Base-by-base conservation (phyloP, 2,888 invertebrate species). In the Resseliella maxima region DNA sequence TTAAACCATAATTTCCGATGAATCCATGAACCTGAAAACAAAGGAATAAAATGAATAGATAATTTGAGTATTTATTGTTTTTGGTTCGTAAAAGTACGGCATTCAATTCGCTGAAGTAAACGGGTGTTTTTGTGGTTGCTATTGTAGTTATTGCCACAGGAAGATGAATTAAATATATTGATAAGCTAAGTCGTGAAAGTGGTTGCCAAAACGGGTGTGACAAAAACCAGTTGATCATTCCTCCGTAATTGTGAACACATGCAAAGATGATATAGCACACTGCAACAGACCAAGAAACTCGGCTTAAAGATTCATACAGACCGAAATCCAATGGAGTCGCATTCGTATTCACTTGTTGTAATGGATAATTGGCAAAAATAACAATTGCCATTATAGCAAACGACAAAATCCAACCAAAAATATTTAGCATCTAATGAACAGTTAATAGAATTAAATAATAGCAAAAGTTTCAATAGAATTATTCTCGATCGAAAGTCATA, bases 291-390 rank as follows among this genome's bases (percentile, higher is more conserved):
- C 90, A 90, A 36, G 89, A 88, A 0, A 89, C 88, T 2, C 90
- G 89, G 0, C 88, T 89, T 0, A 90, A 85, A 0, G 89, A 88
- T 46, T 89, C 88, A 87, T 88, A 90, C 87, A 90, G 89, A 0
- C 90, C 90, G 35, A 89, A 88, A 87, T 91, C 91, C 50, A 90
- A 87, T 2, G 89, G 86, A 0, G 90, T 59, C 24, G 59, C n/a
- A 3, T n/a, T 24, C 1, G 59, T 15, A n/a, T 89, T 88, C 0
- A 90, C 89, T 81, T 89, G 88, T 2, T 89, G 89, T 50, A 90
- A 89, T 89, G 90, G 90, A 87, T 89, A 91, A 12, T 90, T 90
- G 59, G 90, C 91, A 89, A 90, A 90, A 50, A 91, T 86, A 87
- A 89, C 89, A n/a, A 89, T 87, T 50, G 90, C 50, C 89, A 91